Conservation (phyloP, 2,888 invertebrate genomes). For the Hemaris fuciformis region DNA sequence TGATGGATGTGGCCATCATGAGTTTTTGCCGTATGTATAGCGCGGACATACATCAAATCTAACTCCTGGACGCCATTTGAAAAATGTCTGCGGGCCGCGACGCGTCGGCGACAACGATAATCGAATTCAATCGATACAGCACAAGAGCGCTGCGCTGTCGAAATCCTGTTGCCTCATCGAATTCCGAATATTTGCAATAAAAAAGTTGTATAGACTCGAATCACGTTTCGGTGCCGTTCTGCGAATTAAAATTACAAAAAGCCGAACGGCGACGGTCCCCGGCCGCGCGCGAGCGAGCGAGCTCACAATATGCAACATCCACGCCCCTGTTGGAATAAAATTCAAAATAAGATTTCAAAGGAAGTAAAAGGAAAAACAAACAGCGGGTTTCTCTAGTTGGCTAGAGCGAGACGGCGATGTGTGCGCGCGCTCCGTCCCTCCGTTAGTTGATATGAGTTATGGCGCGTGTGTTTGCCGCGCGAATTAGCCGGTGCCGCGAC, state of each 20-base stretch:
- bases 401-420: conserved; percentile 65
- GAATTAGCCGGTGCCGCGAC: conserved; percentile 78
- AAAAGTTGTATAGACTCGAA: conserved; percentile 75
- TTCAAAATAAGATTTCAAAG: conserved; percentile 81
- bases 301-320: conserved; percentile 82
- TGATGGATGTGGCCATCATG: not conserved
- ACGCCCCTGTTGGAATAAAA: conserved; percentile 80
- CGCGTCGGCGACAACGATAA: conserved; percentile 28
- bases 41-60: not conserved
- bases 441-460: conserved; percentile 77
- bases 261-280: conserved; percentile 62
- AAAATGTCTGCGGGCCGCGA: not conserved
- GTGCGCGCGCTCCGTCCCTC: conserved; percentile 54
- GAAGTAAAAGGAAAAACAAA: conserved; percentile 78
- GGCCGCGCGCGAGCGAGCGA: conserved; percentile 66
- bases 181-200: conserved; percentile 71
- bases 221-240: conserved; percentile 78
- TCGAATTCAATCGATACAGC: conserved; percentile 54
- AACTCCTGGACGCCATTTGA: conserved; percentile 14
- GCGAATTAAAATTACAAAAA: conserved; percentile 81
- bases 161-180: conserved; percentile 65
- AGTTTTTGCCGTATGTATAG: not conserved
- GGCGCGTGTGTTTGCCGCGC: conserved; percentile 75
- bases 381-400: conserved; percentile 72
- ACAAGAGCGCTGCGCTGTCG: conserved; percentile 44